These are phyloP conservation scores for Drosophila pseudotalamancana DNA, from an alignment of 2,888 invertebrate species.

Conservation along the genomic window DNA sequence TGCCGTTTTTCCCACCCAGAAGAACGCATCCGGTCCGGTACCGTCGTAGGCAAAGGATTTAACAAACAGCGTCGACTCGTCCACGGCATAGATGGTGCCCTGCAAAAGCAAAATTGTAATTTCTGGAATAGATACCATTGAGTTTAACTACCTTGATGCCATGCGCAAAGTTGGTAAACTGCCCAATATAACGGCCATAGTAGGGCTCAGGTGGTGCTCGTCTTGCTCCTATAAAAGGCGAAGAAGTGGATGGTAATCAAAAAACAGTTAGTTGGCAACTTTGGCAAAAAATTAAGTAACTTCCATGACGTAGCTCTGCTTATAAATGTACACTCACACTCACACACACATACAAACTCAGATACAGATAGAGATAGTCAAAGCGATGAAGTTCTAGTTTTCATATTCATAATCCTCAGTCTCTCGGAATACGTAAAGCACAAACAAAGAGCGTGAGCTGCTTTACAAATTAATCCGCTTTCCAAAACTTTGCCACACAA, in stretches of 20 bases:
- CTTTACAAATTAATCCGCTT: constrained; percentile 71
- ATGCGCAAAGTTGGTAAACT: constrained; percentile 90
- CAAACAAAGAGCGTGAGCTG: constrained; percentile 42
- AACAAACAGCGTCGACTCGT: constrained; percentile 94
- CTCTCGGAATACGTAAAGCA: constrained; percentile 25
- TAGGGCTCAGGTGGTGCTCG: constrained; percentile 87
- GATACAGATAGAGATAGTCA: constrained; percentile 9
- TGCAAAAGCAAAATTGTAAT: constrained; percentile 50
- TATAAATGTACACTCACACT: neutral
- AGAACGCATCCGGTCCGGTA: constrained; percentile 93
- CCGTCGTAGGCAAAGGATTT: constrained; percentile 95
- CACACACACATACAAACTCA: neutral
- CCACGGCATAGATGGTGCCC: constrained; percentile 94
- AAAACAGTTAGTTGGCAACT: constrained; percentile 18
- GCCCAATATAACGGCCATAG: constrained; percentile 91
- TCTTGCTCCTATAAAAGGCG: constrained; percentile 68
- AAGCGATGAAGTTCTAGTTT: constrained; percentile 28
- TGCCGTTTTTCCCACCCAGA: constrained; percentile 94
- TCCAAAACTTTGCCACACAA: constrained; percentile 50
- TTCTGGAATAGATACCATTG: neutral
- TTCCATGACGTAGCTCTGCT: neutral
- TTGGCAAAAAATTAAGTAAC: constrained; percentile 11
- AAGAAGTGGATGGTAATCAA: constrained; percentile 6
- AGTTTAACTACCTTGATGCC: constrained; percentile 86
- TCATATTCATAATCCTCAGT: constrained; percentile 63